Conservation (phyloP, 1,140 invertebrate genomes). For the Aphidius ervi region DNA sequence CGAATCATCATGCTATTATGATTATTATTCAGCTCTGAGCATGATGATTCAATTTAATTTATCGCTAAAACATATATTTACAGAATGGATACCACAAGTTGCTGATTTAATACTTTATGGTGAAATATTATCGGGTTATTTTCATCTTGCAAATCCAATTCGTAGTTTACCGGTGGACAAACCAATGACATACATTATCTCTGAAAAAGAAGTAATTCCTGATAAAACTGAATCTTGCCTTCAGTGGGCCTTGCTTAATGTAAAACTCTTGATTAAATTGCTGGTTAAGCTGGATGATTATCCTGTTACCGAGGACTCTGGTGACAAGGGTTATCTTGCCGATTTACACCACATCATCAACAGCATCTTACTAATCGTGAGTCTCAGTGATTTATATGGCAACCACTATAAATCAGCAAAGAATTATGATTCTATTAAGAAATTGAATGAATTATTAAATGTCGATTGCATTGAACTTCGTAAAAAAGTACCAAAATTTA, state of each 20-base stretch:
- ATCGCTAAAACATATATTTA: constrained; percentile 8
- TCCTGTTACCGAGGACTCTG: constrained; percentile 21
- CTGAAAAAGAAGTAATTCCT: constrained; percentile 24
- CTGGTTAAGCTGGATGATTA: constrained; percentile 30
- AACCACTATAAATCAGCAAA: constrained; percentile 40
- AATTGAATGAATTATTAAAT: constrained; percentile 21
- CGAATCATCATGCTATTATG: constrained; percentile 34
- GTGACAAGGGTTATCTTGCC: constrained; percentile 13
- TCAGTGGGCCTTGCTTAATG: constrained; percentile 42
- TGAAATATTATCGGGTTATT: constrained; percentile 41
- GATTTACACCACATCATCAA: constrained; percentile 22
- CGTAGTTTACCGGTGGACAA: constrained; percentile 29
- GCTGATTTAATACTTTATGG: constrained; percentile 37
- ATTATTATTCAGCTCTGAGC: constrained; percentile 25
- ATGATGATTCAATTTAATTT: constrained; percentile 38
- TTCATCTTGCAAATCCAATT: constrained; percentile 32
- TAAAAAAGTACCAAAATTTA: constrained; percentile 21
- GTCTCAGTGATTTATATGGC: constrained; percentile 33
- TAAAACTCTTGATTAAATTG: constrained; percentile 40
- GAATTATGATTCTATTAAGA: constrained; percentile 26
- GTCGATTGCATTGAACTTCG: constrained; percentile 23
- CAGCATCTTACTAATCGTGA: constrained; percentile 16
- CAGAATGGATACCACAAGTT: constrained; percentile 36
- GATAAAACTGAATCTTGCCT: constrained; percentile 40
- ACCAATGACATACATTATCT: constrained; percentile 27